phyloP scores from a whole-genome alignment of 1,140 invertebrate species.

The Sinella curviseta region DNA sequence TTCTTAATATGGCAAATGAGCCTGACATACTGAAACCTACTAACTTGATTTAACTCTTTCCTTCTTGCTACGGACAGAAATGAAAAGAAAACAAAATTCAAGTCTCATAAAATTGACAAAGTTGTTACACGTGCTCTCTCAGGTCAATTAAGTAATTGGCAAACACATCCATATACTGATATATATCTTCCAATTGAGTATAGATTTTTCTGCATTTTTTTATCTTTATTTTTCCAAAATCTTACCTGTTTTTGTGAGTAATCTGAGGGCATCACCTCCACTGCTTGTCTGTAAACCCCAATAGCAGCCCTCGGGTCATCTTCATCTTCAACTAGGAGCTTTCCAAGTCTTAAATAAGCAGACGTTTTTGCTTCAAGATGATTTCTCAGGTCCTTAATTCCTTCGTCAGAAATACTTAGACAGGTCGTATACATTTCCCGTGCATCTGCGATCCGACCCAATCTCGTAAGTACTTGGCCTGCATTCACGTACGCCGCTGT shows the following conservation, averaged over 20 bases:
- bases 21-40: too few relatives aligned
- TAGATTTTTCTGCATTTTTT: too few relatives aligned
- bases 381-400: constrained; percentile 82
- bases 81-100: too few relatives aligned
- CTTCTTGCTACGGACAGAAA: too few relatives aligned
- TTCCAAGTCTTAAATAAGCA: constrained; percentile 85
- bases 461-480: constrained; percentile 78
- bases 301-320: constrained; percentile 80
- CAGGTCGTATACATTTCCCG: constrained; percentile 78
- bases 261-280: constrained; percentile 74
- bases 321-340: constrained; percentile 79
- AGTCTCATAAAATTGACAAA: too few relatives aligned
- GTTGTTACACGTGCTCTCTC: too few relatives aligned
- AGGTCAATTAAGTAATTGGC: too few relatives aligned
- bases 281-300: constrained; percentile 83
- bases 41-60: too few relatives aligned
- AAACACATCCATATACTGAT: constrained; percentile 14
- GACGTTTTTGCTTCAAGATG: constrained; percentile 88
- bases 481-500: constrained; percentile 93
- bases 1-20: too few relatives aligned
- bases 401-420: constrained; percentile 77
- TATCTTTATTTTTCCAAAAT: too few relatives aligned
- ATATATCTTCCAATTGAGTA: too few relatives aligned
- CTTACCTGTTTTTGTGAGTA: constrained; percentile 74
- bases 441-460: constrained; percentile 80